A percentile compares a stretch with the other conserved stretches of the same genome.
Evolutionary conservation across 2,113 vertebrate species (phyloP).

Genomic region (Asarcornis scutulata): DNA sequence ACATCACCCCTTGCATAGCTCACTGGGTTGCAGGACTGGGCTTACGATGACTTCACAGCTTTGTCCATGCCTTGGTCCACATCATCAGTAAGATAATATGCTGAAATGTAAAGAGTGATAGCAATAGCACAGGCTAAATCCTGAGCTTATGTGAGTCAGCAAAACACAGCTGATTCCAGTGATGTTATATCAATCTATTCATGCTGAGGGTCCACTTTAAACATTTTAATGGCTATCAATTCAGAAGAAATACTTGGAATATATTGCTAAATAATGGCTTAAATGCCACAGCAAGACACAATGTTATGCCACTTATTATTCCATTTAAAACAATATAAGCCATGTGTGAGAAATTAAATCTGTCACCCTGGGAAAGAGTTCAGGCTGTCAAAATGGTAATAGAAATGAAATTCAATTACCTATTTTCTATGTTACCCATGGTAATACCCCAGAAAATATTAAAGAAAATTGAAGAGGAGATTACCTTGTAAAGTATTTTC

Average conservation of each 20-base stretch:
- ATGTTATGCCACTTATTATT: constrained; percentile 43
- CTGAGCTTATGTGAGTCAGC: neutral
- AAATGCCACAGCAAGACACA: constrained; percentile 24
- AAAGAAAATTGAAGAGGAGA: constrained; percentile 44
- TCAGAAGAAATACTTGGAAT: neutral
- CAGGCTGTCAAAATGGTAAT: constrained; percentile 64
- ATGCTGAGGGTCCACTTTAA: neutral
- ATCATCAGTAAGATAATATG: neutral
- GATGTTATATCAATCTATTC: neutral
- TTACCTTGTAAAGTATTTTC: constrained; percentile 21
- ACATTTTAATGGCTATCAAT: constrained; percentile 10
- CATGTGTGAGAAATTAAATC: constrained; percentile 58
- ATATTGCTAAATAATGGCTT: constrained; percentile 41
- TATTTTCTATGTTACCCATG: constrained; percentile 36
- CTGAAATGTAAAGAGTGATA: neutral
- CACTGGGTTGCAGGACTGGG: neutral
- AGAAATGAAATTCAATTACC: constrained; percentile 56
- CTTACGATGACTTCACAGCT: neutral
- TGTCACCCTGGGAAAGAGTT: constrained; percentile 45
- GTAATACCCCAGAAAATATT: constrained; percentile 54
- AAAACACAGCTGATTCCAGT: neutral
- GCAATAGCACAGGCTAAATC: neutral
- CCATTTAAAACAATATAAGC: constrained; percentile 51
- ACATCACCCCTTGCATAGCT: neutral
- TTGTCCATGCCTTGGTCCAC: neutral